Evolutionary conservation across 2,888 invertebrate genomes (phyloP), one percentile per base, ranked within the genome.

Genomic region (Idaea dimidiata): DNA sequence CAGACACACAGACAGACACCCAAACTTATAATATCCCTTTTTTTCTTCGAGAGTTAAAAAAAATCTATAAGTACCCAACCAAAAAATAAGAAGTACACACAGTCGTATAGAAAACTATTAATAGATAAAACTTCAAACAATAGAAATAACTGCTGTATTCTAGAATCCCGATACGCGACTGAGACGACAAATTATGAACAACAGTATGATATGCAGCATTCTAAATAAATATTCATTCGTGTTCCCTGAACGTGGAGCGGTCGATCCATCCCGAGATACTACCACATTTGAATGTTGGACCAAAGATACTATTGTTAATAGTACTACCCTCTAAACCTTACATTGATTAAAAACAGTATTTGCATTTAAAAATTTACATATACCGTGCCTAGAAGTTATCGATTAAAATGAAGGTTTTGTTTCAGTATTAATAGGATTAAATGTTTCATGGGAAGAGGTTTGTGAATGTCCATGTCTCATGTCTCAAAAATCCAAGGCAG

Each of bases 301-400:
- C 74, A 83, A 43, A 80, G 90, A 90, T 90, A 89, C 81, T 85
- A 89, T 90, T 90, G 90, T 89, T 86, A 79, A 76, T 80, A 79
- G 75, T 43, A 73, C 75, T 68, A 61, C 72, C 74, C 68, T 73
- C 78, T 76, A 77, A 80, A 77, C 77, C 78, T 80, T 82, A 86
- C 87, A 86, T 88, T 89, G 91, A 91, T 91, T 91, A 90, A 87
- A 86, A 87, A 83, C 78, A 81, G 80, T 83, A 87, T 89, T 89
- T 88, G 85, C 83, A 88, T 88, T 82, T 66, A 74, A 80, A 72
- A 69, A 90, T 91, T 91, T 87, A 83, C 91, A 91, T 91, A 87
- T 80, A 82, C 85, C 89, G 90, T 89, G 90, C 86, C 78, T 83
- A 79, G 89, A 84, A 84, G 77, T 85, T 89, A 89, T 89, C 89